A percentile compares a stretch with the other conserved stretches of the same genome.
Evolutionary conservation across 2,113 vertebrate genomes (phyloP).

Genomic region (Ctenomys sociabilis): DNA sequence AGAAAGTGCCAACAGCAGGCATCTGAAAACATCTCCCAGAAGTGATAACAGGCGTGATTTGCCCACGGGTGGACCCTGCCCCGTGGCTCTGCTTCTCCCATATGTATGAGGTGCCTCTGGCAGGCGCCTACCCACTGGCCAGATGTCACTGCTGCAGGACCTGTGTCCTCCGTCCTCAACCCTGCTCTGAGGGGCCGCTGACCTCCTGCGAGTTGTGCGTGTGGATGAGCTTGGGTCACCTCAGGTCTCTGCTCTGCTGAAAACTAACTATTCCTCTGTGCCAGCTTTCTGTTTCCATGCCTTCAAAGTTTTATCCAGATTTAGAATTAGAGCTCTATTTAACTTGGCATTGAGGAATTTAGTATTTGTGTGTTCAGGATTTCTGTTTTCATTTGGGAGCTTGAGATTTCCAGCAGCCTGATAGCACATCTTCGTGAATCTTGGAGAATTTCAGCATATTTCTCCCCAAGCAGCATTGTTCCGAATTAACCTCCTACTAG

Average conservation of each 20-base stretch:
- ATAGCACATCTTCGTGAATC: background rate
- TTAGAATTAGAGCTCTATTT: background rate
- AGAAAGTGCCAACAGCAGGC: background rate
- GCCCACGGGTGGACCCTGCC: accelerated
- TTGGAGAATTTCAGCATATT: background rate
- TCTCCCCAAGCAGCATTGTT: background rate
- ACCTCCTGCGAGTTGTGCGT: too few species aligned
- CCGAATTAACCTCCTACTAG: background rate
- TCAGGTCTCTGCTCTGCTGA: background rate
- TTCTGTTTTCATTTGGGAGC: background rate
- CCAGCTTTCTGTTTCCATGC: background rate
- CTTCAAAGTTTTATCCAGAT: background rate
- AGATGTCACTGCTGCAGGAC: background rate
- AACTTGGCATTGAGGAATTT: background rate
- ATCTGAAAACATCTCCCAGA: background rate
- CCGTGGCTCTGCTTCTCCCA: accelerated
- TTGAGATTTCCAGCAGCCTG: background rate
- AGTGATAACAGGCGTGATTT: accelerated
- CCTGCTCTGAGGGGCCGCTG: background rate
- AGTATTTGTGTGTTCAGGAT: background rate
- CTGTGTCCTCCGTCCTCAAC: accelerated
- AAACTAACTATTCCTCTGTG: background rate
- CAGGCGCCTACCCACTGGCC: background rate
- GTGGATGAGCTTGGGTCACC: background rate
- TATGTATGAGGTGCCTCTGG: accelerated